Percentiles rank a stretch among this genome's conserved stretches.
These are phyloP conservation scores for Diloba caeruleocephala DNA, from an alignment of 2,888 invertebrate genomes.

Conservation along the genomic window DNA sequence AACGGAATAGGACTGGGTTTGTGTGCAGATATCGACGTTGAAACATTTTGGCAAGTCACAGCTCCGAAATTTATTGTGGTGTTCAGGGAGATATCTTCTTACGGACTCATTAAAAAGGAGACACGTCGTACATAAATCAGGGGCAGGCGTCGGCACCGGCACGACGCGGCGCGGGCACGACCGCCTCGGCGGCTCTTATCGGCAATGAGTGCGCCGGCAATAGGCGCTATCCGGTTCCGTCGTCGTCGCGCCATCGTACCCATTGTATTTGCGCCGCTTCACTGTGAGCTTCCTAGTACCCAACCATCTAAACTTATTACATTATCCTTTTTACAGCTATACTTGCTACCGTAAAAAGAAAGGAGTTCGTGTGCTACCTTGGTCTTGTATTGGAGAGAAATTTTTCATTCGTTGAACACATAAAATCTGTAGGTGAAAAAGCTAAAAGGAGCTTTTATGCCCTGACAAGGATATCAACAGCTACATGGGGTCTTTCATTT, in stretches of 20 bases:
- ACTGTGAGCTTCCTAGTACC: constrained; percentile 62
- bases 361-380: no score
- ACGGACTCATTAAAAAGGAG: constrained; percentile 89
- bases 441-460: no score
- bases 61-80: constrained; percentile 85
- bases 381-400: no score
- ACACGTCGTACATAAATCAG: constrained; percentile 89
- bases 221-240: constrained; percentile 89
- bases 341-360: constrained; percentile 63
- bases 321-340: constrained; percentile 77
- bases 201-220: constrained; percentile 82
- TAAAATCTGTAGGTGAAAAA: no score
- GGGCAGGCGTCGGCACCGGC: constrained; percentile 69
- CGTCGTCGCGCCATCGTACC: constrained; percentile 73
- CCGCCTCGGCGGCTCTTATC: constrained; percentile 78
- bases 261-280: constrained; percentile 71
- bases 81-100: constrained; percentile 87
- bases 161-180: constrained; percentile 61
- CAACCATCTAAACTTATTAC: constrained; percentile 76
- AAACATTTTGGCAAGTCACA: constrained; percentile 84
- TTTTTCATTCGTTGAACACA: no score
- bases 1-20: constrained; percentile 84
- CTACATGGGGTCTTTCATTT: no score
- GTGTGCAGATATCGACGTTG: constrained; percentile 86
- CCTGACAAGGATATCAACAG: no score